These are phyloP conservation scores for Caenorhabditis becei DNA, from an alignment of 2,888 invertebrate species.

Conservation along the genomic window DNA sequence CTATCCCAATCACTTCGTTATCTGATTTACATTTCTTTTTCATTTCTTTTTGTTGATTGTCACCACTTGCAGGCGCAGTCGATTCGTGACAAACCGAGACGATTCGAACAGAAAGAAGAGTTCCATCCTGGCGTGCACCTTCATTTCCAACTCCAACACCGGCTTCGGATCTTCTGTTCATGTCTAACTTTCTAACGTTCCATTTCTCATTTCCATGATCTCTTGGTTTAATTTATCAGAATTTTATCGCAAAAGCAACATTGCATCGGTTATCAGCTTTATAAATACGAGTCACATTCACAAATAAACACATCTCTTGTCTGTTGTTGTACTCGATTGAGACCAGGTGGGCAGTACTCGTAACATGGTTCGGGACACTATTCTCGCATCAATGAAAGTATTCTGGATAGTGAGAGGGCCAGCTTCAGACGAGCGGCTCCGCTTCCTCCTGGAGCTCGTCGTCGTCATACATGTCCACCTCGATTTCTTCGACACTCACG, in stretches of 20 bases:
- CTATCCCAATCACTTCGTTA: constrained; percentile 5
- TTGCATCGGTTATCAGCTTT: constrained; percentile 50
- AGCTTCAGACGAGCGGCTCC: constrained; percentile 24
- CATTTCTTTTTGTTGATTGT: neutral
- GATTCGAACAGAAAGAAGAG: constrained; percentile 53
- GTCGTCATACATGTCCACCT: constrained; percentile 32
- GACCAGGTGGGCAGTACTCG: constrained; percentile 42
- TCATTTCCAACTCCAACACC: constrained; percentile 57
- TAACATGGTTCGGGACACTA: constrained; percentile 22
- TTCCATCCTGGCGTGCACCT: constrained; percentile 58
- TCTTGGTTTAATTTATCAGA: constrained; percentile 6
- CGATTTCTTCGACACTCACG: constrained; percentile 39
- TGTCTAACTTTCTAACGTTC: constrained; percentile 13
- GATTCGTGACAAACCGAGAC: constrained; percentile 42
- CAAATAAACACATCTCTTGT: constrained; percentile 31
- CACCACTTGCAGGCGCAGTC: constrained; percentile 36
- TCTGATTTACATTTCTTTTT: neutral
- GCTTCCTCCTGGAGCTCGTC: constrained; percentile 7
- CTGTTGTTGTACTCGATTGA: constrained; percentile 47
- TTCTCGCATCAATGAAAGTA: constrained; percentile 15
- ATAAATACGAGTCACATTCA: constrained; percentile 48
- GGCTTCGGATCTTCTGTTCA: constrained; percentile 47
- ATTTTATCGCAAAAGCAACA: constrained; percentile 18
- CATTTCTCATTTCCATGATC: neutral
- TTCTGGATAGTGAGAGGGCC: neutral